These are phyloP conservation scores for Xylocampa areola DNA, from an alignment of 2,888 invertebrate species.

Conservation along the genomic window DNA sequence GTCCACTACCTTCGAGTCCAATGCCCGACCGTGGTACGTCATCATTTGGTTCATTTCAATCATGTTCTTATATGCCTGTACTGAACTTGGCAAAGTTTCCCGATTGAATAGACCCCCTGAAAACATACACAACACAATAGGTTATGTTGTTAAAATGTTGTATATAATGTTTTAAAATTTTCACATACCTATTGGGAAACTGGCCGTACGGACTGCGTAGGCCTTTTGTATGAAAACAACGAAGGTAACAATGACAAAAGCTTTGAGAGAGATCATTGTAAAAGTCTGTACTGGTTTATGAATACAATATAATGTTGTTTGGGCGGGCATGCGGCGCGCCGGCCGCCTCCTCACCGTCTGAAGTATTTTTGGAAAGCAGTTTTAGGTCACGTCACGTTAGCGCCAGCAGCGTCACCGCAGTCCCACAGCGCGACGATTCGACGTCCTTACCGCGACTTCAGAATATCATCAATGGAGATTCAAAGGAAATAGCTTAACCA, in stretches of 20 bases:
- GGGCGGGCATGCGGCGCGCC: conserved; percentile 70
- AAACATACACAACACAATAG: conserved; percentile 60
- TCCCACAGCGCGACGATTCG: conserved; percentile 7
- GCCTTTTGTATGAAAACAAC: conserved; percentile 31
- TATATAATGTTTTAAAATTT: conserved; percentile 11
- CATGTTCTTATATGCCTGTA: conserved; percentile 72
- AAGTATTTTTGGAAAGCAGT: conserved; percentile 87
- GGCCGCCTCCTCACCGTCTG: conserved; percentile 77
- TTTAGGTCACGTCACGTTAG: conserved; percentile 83
- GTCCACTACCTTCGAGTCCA: conserved; percentile 73
- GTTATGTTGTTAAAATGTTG: conserved; percentile 26
- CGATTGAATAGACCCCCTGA: conserved; percentile 87
- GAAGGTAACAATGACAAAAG: conserved; percentile 58
- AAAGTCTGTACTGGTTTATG: conserved; percentile 61
- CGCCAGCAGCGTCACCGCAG: conserved; percentile 52
- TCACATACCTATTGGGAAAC: conserved; percentile 78
- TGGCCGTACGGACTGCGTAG: conserved; percentile 60
- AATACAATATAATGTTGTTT: conserved; percentile 58
- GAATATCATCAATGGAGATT: conserved; percentile 27
- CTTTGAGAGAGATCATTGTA: conserved; percentile 56
- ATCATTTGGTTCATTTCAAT: conserved; percentile 64
- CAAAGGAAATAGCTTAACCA: conserved; percentile 25
- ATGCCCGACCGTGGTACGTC: conserved; percentile 71
- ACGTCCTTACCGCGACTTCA: conserved; percentile 6
- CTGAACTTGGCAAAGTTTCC: conserved; percentile 67